Evolutionary conservation across 1,140 invertebrate species (phyloP), one percentile per base, ranked within the genome.

Genomic region (Orussus abietinus): DNA sequence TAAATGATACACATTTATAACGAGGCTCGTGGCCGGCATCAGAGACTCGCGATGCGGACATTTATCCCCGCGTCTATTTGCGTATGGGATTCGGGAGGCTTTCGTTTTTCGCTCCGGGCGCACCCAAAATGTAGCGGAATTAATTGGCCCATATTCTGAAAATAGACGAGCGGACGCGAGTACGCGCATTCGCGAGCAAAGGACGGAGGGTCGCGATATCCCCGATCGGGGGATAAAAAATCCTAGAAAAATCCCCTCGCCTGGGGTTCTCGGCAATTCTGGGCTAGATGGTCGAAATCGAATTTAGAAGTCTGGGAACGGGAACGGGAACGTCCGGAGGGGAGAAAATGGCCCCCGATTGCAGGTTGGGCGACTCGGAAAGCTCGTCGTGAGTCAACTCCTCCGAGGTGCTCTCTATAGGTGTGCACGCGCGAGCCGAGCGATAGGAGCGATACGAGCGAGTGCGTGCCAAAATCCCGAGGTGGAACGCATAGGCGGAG

Each of bases 101-200:
- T 54, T 54, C 54, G 41, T 57, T 57, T 57, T 57, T 57, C 55
- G 35, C 12, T 18, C 33, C 17, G 37, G 44, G 47, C n/a, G n/a
- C n/a, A n/a, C 47, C 42, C 39, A 56, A 53, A 50, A 47, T 49
- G 47, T 38, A 38, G 35, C 42, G 38, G 46, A 47, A 57, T 57
- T 57, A 57, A 57, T 57, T 57, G 55, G 54, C 54, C 54, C 47
- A 57, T 33, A 57, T 57, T 57, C 55, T 45, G 42, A 53, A 57
- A 57, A 57, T 57, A 57, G 50, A 49, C 30, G 43, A 51, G 31
- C 28, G 20, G 18, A 12, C 31, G 12, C 11, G 20, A 19, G 15
- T 14, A 20, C 33, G 45, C 6, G 32, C 34, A 34, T 25, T 17
- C 37, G 7, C 29, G 26, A 28, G 26, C 26, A 35, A 15, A 45